Percentiles rank a stretch among this genome's conserved stretches.
Conservation (phyloP, 2,113 vertebrate genomes). For the Rhea pennata region DNA sequence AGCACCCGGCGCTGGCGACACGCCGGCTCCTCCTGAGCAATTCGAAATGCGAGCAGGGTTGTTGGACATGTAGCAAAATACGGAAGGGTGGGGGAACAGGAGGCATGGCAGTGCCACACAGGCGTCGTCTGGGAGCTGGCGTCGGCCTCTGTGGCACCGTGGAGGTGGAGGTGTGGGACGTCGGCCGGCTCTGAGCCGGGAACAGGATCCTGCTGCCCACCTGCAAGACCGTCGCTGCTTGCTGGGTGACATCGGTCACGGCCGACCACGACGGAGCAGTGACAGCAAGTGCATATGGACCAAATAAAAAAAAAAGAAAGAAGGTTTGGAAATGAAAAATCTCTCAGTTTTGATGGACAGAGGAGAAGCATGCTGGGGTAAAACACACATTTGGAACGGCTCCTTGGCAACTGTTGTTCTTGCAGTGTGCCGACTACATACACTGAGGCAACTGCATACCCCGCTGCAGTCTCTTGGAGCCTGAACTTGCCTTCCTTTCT, state of each 20-base stretch:
- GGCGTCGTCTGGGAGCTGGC: too few relatives aligned
- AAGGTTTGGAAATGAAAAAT: neutral
- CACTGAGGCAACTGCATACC: neutral
- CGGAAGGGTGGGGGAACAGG: too few relatives aligned
- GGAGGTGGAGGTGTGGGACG: too few relatives aligned
- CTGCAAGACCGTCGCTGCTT: neutral
- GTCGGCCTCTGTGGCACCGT: too few relatives aligned
- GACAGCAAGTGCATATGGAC: neutral
- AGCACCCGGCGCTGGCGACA: neutral
- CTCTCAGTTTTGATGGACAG: neutral
- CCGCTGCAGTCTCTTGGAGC: neutral
- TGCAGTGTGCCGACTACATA: accelerated
- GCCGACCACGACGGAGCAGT: too few relatives aligned
- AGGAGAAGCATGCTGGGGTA: neutral
- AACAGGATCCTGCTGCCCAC: too few relatives aligned
- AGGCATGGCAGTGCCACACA: neutral
- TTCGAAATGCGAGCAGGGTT: neutral
- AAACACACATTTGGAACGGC: accelerated
- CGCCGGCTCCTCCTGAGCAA: neutral
- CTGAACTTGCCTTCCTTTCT: neutral
- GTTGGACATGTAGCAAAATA: neutral
- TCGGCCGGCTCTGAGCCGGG: neutral
- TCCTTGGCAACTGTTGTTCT: neutral
- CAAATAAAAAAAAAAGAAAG: neutral
- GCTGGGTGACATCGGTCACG: too few relatives aligned